phyloP scores from a whole-genome alignment of 2,797 vertebrate genomes.

The Mormyrops attenuatus region DNA sequence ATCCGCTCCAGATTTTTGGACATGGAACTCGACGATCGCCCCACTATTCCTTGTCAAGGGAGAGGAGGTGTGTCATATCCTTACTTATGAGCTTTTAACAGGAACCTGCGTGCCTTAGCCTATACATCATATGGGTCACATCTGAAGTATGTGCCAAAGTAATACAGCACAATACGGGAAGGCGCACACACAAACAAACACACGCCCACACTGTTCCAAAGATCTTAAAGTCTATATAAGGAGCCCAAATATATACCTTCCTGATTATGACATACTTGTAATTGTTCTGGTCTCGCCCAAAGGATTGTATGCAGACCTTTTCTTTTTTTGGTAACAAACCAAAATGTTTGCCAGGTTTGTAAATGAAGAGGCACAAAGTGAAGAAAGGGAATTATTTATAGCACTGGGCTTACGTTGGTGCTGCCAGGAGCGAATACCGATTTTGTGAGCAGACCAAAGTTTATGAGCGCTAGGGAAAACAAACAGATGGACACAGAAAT shows the following conservation, averaged over 20 bases:
- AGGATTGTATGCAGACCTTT: background rate
- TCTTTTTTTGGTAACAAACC: background rate
- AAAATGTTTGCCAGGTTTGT: constrained; percentile 7
- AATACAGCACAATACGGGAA: background rate
- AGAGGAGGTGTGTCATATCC: background rate
- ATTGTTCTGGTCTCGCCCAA: constrained; percentile 1
- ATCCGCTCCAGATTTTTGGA: background rate
- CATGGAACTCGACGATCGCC: background rate
- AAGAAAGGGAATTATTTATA: constrained; percentile 19
- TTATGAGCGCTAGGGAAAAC: background rate
- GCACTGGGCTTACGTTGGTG: background rate
- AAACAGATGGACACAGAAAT: constrained; percentile 8
- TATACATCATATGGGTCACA: background rate
- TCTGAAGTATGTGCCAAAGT: background rate
- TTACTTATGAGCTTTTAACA: background rate
- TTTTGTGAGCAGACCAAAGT: background rate
- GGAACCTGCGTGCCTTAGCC: background rate
- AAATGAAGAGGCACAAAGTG: background rate
- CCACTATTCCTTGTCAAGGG: background rate
- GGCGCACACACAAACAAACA: background rate
- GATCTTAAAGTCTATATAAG: background rate
- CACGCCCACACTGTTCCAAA: background rate
- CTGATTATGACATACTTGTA: background rate
- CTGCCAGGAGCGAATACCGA: constrained; percentile 12
- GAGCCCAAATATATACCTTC: background rate